A percentile compares a stretch with the other conserved stretches of the same genome.
These are phyloP conservation scores for Xyliphius kryptos DNA, from an alignment of 2,113 vertebrate species.

Conservation along the genomic window DNA sequence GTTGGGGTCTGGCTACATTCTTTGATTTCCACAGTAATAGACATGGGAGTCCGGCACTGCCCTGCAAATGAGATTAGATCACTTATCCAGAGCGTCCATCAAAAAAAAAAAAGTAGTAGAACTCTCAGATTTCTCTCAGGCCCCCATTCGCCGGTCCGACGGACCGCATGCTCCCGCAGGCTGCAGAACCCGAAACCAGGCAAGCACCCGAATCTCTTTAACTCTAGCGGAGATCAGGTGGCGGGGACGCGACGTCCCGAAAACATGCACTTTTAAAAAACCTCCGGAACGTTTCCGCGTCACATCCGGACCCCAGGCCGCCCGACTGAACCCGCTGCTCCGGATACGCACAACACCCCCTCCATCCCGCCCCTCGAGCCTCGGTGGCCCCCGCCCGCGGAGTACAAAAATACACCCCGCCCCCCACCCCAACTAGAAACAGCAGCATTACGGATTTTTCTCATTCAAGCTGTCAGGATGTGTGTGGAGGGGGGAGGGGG, in stretches of 20 bases:
- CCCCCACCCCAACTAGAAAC: constrained; percentile 24
- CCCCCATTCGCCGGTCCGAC: constrained; percentile 60
- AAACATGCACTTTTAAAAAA: too few species aligned
- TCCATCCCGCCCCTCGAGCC: constrained; percentile 34
- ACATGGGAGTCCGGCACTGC: constrained; percentile 76
- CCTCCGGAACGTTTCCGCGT: too few species aligned
- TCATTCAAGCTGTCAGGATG: constrained; percentile 57
- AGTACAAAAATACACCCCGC: constrained; percentile 15
- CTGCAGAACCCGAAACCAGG: too few species aligned
- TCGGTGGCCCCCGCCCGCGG: constrained; percentile 27
- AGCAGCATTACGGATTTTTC: constrained; percentile 59
- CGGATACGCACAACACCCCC: too few species aligned
- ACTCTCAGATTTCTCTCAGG: constrained; percentile 49
- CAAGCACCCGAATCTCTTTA: too few species aligned
- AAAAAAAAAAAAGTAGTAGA: constrained; percentile 41
- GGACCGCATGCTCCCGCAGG: constrained; percentile 59
- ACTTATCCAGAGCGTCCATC: constrained; percentile 73
- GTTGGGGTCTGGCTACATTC: constrained; percentile 78
- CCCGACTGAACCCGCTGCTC: too few species aligned
- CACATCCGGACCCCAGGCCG: too few species aligned
- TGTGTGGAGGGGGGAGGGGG: too few species aligned
- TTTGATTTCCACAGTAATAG: constrained; percentile 79
- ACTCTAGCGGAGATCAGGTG: too few species aligned
- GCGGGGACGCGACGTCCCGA: too few species aligned
- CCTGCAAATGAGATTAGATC: constrained; percentile 77